Conservation (phyloP, 2,113 vertebrate genomes). For the Siphamia tubifer region DNA sequence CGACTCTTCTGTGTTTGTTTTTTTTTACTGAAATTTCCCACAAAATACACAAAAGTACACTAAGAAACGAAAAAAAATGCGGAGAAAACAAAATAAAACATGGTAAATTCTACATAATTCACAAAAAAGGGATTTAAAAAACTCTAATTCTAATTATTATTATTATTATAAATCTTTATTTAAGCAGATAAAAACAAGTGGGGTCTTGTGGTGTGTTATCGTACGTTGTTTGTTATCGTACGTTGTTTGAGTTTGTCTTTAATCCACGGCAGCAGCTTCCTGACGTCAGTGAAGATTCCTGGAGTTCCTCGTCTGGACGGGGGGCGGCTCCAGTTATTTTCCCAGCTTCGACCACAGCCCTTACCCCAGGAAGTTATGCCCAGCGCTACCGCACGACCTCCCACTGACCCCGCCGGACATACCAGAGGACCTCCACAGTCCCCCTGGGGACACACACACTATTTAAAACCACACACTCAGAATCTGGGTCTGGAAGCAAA, state of each 20-base stretch:
- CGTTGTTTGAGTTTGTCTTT: conserved; percentile 65
- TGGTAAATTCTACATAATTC: too few relatives aligned
- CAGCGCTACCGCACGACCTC: conserved; percentile 79
- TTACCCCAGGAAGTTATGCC: conserved; percentile 91
- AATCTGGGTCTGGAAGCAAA: background rate
- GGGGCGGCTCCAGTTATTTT: conserved; percentile 68
- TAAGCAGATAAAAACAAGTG: too few relatives aligned
- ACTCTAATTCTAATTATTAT: too few relatives aligned
- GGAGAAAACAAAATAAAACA: too few relatives aligned
- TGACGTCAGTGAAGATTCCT: conserved; percentile 86
- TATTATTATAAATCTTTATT: too few relatives aligned
- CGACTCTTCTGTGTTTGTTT: too few relatives aligned
- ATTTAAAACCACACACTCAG: background rate
- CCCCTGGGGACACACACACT: conserved; percentile 73
- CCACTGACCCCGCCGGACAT: conserved; percentile 76
- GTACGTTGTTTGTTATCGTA: background rate
- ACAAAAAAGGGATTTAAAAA: too few relatives aligned
- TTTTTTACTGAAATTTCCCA: too few relatives aligned
- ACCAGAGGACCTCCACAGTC: conserved; percentile 88
- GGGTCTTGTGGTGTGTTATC: too few relatives aligned
- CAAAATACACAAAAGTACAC: too few relatives aligned
- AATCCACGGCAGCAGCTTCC: conserved; percentile 83
- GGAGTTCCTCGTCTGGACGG: conserved; percentile 81
- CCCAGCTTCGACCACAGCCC: conserved; percentile 88
- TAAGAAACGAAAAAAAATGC: too few relatives aligned